These are phyloP conservation scores for Oenanthe oenanthe DNA, from an alignment of 2,113 vertebrate species.

Conservation along the genomic window DNA sequence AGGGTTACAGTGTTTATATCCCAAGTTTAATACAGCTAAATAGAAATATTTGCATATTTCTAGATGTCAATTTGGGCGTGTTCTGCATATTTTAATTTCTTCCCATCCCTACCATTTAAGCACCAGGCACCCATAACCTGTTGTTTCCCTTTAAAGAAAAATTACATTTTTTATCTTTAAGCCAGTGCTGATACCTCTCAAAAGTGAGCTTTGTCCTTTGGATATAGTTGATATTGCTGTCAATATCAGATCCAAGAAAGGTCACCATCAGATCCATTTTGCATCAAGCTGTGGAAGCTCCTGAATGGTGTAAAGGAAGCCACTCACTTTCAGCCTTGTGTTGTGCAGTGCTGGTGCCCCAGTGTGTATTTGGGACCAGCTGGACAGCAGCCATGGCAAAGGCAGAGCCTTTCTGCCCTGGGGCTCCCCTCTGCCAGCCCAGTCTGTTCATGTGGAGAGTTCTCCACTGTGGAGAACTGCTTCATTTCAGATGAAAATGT, in stretches of 20 bases:
- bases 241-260: neutral
- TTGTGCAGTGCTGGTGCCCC: neutral
- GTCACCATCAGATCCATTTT: neutral
- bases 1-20: neutral
- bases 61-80: neutral
- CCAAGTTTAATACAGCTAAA: neutral
- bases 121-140: neutral
- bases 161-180: neutral
- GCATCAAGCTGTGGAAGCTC: neutral
- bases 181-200: neutral
- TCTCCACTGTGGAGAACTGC: neutral
- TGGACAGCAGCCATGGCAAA: neutral
- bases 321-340: neutral
- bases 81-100: neutral
- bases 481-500: neutral
- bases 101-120: neutral
- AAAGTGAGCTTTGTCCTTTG: neutral
- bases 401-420: neutral
- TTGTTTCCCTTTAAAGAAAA: neutral
- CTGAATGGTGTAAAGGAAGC: neutral
- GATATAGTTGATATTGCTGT: neutral
- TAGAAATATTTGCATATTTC: slow-evolving; percentile 4
- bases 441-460: neutral
- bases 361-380: accelerated
- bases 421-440: neutral